These are phyloP conservation scores for Holothuria scabra DNA, from an alignment of 53 echinoderm and acorn worm genomes.

Conservation along the genomic window DNA sequence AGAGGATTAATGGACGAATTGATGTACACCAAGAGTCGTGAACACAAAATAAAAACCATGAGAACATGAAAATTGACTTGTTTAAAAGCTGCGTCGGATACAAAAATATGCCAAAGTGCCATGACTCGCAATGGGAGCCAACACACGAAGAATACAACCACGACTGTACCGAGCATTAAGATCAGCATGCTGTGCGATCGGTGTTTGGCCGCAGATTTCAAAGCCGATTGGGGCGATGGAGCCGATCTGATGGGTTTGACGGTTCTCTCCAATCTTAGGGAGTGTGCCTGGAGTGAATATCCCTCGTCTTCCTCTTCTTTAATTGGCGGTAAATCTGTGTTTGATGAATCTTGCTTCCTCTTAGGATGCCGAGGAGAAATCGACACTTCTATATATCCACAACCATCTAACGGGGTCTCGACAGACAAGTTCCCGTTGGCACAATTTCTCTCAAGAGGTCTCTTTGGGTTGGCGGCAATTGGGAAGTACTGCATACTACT, in stretches of 20 bases:
- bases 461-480: neutral
- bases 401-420: neutral
- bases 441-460: slow-evolving; percentile 5
- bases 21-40: slow-evolving; percentile 79
- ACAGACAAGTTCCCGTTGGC: neutral
- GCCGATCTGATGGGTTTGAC: neutral
- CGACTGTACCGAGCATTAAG: slow-evolving; percentile 81
- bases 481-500: neutral
- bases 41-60: slow-evolving; percentile 50
- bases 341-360: neutral
- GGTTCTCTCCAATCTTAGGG: neutral
- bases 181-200: slow-evolving; percentile 75
- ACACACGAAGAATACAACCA: slow-evolving; percentile 84
- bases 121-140: slow-evolving; percentile 78
- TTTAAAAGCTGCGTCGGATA: slow-evolving; percentile 25
- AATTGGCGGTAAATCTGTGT: slow-evolving; percentile 5
- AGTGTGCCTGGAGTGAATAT: neutral
- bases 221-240: neutral
- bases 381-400: slow-evolving; percentile 13
- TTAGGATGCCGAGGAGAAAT: neutral
- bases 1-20: slow-evolving; percentile 91
- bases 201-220: slow-evolving; percentile 13
- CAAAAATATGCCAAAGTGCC: slow-evolving; percentile 72
- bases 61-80: slow-evolving; percentile 47
- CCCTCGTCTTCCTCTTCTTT: slow-evolving; percentile 21